Base-by-base conservation (phyloP, 1,140 invertebrate genomes). In the Bilobella aurantiaca region DNA sequence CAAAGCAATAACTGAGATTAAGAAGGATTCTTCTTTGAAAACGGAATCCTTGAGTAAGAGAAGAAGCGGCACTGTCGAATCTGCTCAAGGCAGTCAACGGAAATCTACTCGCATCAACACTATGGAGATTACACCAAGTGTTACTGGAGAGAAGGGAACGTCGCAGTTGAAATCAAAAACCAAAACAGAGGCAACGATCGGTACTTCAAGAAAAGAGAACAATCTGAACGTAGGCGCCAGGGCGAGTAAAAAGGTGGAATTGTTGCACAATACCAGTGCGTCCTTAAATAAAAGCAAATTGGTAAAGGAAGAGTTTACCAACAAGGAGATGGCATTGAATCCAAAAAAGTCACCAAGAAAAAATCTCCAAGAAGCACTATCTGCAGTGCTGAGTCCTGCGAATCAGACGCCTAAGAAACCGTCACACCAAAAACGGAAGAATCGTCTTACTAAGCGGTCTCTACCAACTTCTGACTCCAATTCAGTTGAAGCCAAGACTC, bases 161-260 rank as follows among this genome's bases (percentile, higher is more conserved):
- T 23, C 25, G 28, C 28, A 14, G 23, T 59, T 59, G 29, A 59
- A 59, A 25, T 29, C 14, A 29, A 34, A 29, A 29, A n/a, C n/a
- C n/a, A 59, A 34, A 29, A 30, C 31, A 8, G 31, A 59, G 31
- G 23, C 28, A 14, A 3, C 30, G 25, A 58, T 58, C 30, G 29
- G 57, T 29, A 29, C 49, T 23, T 53, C 49, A 61, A 37, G 27
- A 61, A 37, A 14, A 25, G 59, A 37, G 34, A 37, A 61, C 32
- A 34, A 3, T 23, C 49, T 53, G 49, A 23, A 53, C 23, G 12
- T 53, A 42, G 37, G n/a, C 37, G 23, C 14, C 12, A 53, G 8
- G 8, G 18, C 34, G 27, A 58, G 16, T 58, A 23, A n/a, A n/a
- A n/a, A n/a, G n/a, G n/a, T n/a, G n/a, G n/a, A n/a, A n/a, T n/a